These are phyloP conservation scores for Desoria tigrina DNA, from an alignment of 2,888 invertebrate species.

Conservation along the genomic window DNA sequence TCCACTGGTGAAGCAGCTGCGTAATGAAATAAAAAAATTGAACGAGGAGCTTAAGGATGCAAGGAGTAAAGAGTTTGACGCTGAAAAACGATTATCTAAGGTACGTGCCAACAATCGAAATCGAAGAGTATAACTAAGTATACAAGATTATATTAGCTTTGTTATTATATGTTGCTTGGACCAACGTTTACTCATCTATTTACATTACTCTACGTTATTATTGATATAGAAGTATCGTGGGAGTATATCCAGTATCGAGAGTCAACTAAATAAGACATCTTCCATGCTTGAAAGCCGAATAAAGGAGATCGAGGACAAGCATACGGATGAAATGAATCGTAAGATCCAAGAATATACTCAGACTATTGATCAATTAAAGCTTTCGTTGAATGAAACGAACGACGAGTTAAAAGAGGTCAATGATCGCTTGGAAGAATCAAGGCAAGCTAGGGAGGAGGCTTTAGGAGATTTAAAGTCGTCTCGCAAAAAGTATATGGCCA, in stretches of 20 bases:
- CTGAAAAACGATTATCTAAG: background rate
- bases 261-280: background rate
- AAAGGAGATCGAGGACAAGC: slow-evolving; percentile 11
- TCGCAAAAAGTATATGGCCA: slow-evolving; percentile 9
- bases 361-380: background rate
- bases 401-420: slow-evolving; percentile 16
- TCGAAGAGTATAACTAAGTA: too few relatives aligned
- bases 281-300: slow-evolving; percentile 15
- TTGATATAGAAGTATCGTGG: slow-evolving; percentile 5
- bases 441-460: slow-evolving; percentile 22
- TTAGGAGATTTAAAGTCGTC: slow-evolving; percentile 16
- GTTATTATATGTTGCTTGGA: too few relatives aligned
- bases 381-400: slow-evolving; percentile 7
- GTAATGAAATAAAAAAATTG: background rate
- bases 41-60: slow-evolving; percentile 2
- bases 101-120: too few relatives aligned
- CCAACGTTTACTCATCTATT: background rate
- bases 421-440: slow-evolving; percentile 28
- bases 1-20: slow-evolving; percentile 6
- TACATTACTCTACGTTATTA: background rate
- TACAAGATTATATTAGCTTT: too few relatives aligned
- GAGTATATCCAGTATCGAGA: slow-evolving; percentile 20
- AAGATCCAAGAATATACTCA: slow-evolving; percentile 7
- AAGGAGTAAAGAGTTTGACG: background rate
- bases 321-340: slow-evolving; percentile 7